phyloP scores from a whole-genome alignment of 2,113 vertebrate genomes.

The Nothobranchius kuhntae region DNA sequence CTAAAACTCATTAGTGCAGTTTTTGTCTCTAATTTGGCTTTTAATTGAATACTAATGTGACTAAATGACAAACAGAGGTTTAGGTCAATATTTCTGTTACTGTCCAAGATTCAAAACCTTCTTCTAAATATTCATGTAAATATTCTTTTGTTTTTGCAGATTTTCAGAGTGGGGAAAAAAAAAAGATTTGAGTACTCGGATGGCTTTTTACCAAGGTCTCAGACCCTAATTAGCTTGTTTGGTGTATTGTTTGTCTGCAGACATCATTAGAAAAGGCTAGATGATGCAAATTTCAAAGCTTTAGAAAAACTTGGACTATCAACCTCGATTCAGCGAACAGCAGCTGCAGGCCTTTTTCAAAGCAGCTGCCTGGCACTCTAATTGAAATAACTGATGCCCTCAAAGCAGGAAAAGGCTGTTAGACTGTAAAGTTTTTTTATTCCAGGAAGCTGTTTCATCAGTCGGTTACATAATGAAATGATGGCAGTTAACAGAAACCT shows the following conservation, averaged over 20 bases:
- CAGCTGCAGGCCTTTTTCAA: neutral
- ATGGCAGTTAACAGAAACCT: neutral
- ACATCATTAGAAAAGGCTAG: neutral
- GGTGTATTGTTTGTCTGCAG: neutral
- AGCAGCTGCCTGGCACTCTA: neutral
- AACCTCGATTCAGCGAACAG: neutral
- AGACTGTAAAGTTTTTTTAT: neutral
- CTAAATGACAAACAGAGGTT: too few species aligned
- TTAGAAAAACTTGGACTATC: neutral
- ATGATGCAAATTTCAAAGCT: neutral
- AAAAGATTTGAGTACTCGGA: neutral
- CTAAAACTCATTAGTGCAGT: too few species aligned
- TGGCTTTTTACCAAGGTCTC: neutral
- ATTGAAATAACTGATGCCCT: neutral
- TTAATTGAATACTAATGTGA: too few species aligned
- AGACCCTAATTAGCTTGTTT: neutral
- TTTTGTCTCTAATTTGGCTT: too few species aligned
- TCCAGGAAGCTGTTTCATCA: neutral
- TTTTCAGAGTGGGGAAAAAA: neutral
- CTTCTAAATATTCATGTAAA: neutral
- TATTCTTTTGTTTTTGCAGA: neutral
- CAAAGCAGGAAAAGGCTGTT: neutral
- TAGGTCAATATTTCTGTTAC: too few species aligned
- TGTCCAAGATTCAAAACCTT: too few species aligned
- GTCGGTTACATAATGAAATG: neutral